Evolutionary conservation across 1,140 invertebrate species (phyloP), one percentile per base, ranked within the genome.

Genomic region (Platyura marginata): DNA sequence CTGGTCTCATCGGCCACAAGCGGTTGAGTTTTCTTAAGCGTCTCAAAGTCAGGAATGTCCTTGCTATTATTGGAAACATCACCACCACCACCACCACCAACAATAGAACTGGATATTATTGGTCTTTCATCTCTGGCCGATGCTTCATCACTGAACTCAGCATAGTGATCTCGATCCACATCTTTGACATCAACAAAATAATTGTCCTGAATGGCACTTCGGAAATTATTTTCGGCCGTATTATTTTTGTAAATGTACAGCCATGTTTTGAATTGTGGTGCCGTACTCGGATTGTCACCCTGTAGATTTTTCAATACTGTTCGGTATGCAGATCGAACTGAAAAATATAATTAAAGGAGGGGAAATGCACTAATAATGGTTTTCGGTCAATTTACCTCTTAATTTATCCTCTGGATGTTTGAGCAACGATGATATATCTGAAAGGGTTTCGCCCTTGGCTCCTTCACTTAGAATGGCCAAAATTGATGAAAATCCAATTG

Each of bases 211-310:
- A 76, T 50, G 41, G 71, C 59, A 47, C 67, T 59, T 49, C 68
- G 72, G 42, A 68, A 75, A 20, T 71, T 66, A 33, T 72, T 65
- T 43, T 69, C 63, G 2, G 72, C 67, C 1, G 69, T 68, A 48
- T 70, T 67, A 43, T 75, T 75, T 49, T 72, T 71, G 49, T 75
- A 75, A 34, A 75, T 66, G 46, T 76, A 76, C 49, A 76, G 69
- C 63, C 66, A 76, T 44, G 71, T 74, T 52, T 72, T 71, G 47
- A 75, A 66, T 47, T 74, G 70, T 13, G 73, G 72, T 46, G 63
- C 57, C 50, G 63, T 61, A 39, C 60, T 42, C 57, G 42, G 25
- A 19, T 48, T 33, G 36, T 48, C 51, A 9, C 52, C 53, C 50
- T 56, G 46, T 23, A 48, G 43, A 40, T 16, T n/a, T 10, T 11